Base-by-base conservation (phyloP, 2,113 vertebrate genomes). In the Benitochromis conjunctus region DNA sequence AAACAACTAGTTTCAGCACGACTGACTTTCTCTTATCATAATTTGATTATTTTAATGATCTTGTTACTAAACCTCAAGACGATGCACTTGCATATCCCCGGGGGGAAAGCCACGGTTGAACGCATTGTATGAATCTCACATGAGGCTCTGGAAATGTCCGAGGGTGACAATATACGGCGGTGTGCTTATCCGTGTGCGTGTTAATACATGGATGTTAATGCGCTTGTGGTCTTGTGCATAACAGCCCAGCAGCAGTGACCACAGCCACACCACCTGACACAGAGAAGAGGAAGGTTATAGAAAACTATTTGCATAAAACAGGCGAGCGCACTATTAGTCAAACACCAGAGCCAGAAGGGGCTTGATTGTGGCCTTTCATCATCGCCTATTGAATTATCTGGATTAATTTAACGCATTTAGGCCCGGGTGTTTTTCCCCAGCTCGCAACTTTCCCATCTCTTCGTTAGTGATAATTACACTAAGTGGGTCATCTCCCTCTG, bases 41-140 rank as follows among this genome's bases (percentile, higher is more conserved):
- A 96, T 96, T 95, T 96, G 95, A 96, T 97, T 96, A 96, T 97
- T 97, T 96, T 96, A 96, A 96, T 96, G 96, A 96, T 95, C 94
- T 95, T 93, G 91, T 95, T 95, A 93, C 92, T 88, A 86, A 92
- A 94, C 85, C 92, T 92, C 91, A 95, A 95, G 93, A 94, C 77
- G 57, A 76, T 92, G 89, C 91, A 86, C 93, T 94, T 78, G 93
- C 91, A 90, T 87, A 88, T 92, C 90, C 90, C 92, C 87, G 12
- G 91, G 80, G 92, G 91, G 91, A 89, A 66, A 90, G 89, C 89
- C 85, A 95, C 31, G 95, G 91, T 92, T 90, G 88, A 96, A 84
- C 78, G 94, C 90, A 55, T 88, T 79, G 86, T 91, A 93, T 92
- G 93, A 93, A 95, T 93, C 92, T 94, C 89, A 93, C 92, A 95